Base-by-base conservation (phyloP, 30 jellyfish, hydroid and myxozoan genomes). In the Pseudorhiza aurosa region DNA sequence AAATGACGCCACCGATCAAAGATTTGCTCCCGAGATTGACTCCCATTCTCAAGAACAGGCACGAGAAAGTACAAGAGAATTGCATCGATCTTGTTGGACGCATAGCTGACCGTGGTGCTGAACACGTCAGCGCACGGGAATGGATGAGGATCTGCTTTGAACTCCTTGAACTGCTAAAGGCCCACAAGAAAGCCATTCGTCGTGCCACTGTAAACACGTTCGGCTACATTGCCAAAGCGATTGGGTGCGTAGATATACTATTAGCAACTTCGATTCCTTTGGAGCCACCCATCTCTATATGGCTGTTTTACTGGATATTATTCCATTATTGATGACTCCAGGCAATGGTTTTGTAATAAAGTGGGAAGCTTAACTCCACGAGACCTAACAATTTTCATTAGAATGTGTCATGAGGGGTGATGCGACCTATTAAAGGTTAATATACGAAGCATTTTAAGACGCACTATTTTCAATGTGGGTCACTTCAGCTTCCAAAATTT, bases 51-150 rank as follows among this genome's bases (percentile, higher is more conserved):
- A 95, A 95, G 72, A 95, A 95, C 95, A 88, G 99, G 51, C 99
- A 94, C 79, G 99, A 94, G 71, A 94, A 94, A 59, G 99, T 94
- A 57, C 99, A 94, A 70, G 99, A 94, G 56, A 94, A 94, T 47
- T 94, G 99, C 68, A 94, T 94, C 29, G 99, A 94, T 88, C 87
- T 94, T 49, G 99, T 94, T 49, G 99, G 99, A 6, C 87, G 99
- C 36, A 94, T 94, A 6, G 99, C 99, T 2, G 99, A 94, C 77
- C 97, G 99, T n/a, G 99, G 99, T 64, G 97, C 99, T 25, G 99
- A 94, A 53, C 99, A 94, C 45, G 99, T 94, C 24, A 81, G 96
- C 45, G 99, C 99, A 0, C 58, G 99, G 15, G 99, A 94, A 65
- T 94, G 99, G 99, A 94, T 94, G 99, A 40, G 99, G 58, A 94